Conservation (phyloP, 2,888 invertebrate species). For the Heliconius sara region DNA sequence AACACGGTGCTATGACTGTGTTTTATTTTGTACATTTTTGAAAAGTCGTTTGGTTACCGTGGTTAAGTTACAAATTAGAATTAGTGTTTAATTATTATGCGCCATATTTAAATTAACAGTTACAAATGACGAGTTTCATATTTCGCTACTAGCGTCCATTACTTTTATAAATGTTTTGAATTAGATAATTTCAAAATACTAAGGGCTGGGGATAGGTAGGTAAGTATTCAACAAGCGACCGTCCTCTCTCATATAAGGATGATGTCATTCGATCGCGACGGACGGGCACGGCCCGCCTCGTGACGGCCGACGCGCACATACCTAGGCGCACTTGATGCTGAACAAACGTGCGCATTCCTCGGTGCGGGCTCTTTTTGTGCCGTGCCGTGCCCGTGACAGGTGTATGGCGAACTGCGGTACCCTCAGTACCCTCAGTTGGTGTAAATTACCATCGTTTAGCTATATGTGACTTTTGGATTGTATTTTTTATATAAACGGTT, state of each 20-base stretch:
- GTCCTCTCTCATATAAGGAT: conserved; percentile 48
- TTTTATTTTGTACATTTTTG: not conserved
- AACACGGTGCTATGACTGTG: not conserved
- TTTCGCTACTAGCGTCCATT: not conserved
- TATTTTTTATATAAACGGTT: not conserved
- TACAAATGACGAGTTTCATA: not conserved
- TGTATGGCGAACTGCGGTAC: conserved; percentile 28
- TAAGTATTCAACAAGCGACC: conserved; percentile 34
- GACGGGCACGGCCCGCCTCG: conserved; percentile 69
- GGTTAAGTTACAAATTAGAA: too few relatives aligned
- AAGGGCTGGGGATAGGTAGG: conserved; percentile 6
- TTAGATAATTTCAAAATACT: not conserved
- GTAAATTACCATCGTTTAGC: not conserved
- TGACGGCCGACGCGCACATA: conserved; percentile 62
- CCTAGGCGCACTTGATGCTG: conserved; percentile 60
- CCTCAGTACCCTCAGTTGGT: conserved; percentile 11
- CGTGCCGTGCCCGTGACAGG: conserved; percentile 27
- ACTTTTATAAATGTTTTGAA: not conserved
- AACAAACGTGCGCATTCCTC: conserved; percentile 57
- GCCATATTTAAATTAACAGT: not conserved
- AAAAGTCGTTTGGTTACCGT: not conserved
- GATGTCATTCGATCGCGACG: conserved; percentile 77
- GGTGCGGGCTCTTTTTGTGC: conserved; percentile 54
- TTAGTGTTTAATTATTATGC: too few relatives aligned
- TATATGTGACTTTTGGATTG: not conserved